A percentile compares a stretch with the other conserved stretches of the same genome.
phyloP scores from a whole-genome alignment of 2,797 vertebrate species.

The Natrix natrix region DNA sequence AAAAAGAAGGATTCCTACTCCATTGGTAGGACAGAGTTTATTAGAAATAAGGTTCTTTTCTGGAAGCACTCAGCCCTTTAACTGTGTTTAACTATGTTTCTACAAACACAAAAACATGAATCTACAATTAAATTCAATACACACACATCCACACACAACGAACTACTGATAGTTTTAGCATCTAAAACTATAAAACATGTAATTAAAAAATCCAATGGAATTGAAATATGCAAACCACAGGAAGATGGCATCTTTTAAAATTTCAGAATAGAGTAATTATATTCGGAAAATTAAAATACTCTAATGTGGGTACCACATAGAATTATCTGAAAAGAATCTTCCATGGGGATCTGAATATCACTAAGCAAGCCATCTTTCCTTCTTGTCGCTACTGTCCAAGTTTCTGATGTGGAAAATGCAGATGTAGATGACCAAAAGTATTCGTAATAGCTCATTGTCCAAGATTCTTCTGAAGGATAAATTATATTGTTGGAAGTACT shows the following conservation, averaged over 20 bases:
- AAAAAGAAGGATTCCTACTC: not conserved
- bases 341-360: not conserved
- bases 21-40: too few species aligned
- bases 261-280: not conserved
- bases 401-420: not conserved
- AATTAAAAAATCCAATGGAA: not conserved
- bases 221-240: not conserved
- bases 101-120: not conserved
- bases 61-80: not conserved
- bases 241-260: not conserved
- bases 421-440: not conserved
- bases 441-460: not conserved
- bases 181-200: not conserved
- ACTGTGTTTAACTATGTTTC: not conserved
- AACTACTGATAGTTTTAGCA: not conserved
- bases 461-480: not conserved
- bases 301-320: not conserved
- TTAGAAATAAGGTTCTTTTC: not conserved
- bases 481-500: not conserved
- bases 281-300: not conserved
- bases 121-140: not conserved
- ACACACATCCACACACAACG: not conserved
- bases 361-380: not conserved
- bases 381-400: not conserved
- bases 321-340: not conserved